These are phyloP conservation scores for Copidosoma aretas DNA, from an alignment of 2,888 invertebrate genomes.

Conservation along the genomic window DNA sequence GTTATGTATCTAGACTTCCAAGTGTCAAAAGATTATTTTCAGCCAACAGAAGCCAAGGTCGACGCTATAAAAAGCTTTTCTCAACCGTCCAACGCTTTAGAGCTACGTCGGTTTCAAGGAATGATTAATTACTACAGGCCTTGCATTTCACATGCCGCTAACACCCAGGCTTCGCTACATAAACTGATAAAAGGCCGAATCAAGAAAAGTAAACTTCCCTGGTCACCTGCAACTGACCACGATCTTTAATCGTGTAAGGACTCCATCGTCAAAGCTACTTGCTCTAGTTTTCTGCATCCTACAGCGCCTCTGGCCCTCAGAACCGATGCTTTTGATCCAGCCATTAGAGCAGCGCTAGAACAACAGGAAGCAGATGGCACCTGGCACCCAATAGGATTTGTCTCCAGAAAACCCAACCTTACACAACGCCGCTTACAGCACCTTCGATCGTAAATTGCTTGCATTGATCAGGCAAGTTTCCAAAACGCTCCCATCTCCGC, in stretches of 20 bases:
- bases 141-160: too few species aligned
- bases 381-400: constrained; percentile 1
- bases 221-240: not conserved
- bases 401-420: not conserved
- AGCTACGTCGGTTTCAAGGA: constrained; percentile 46
- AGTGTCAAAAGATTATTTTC: constrained; percentile 1
- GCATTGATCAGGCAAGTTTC: not conserved
- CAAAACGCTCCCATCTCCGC: not conserved
- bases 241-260: not conserved
- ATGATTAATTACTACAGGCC: constrained; percentile 57
- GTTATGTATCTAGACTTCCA: constrained; percentile 18
- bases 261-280: not conserved
- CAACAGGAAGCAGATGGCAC: not conserved
- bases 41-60: constrained; percentile 5
- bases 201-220: not conserved
- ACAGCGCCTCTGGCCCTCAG: not conserved
- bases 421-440: not conserved
- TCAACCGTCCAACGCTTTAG: constrained; percentile 36
- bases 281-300: not conserved
- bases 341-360: not conserved
- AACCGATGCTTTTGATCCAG: constrained; percentile 9
- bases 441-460: constrained; percentile 1
- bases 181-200: too few species aligned
- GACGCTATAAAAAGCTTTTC: constrained; percentile 14
- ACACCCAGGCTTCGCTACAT: too few species aligned